These are phyloP conservation scores for Bubo blakistoni DNA, from an alignment of 2,113 vertebrate genomes.

Conservation along the genomic window DNA sequence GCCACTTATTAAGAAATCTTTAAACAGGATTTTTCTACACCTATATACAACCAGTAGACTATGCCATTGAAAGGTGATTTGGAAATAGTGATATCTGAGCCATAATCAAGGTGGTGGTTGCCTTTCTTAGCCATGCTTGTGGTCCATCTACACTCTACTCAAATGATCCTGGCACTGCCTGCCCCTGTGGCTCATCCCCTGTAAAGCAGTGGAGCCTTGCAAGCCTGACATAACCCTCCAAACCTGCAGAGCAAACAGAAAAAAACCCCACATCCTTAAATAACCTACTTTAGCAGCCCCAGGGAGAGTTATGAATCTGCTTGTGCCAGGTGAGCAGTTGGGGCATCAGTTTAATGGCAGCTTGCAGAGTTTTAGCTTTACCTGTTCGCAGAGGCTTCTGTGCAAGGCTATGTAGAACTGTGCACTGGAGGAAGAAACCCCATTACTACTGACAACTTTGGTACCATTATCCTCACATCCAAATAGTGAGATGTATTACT, in stretches of 20 bases:
- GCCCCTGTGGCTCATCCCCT: background rate
- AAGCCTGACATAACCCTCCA: background rate
- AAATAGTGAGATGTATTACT: background rate
- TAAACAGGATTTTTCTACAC: background rate
- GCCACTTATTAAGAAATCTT: background rate
- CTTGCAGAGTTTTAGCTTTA: background rate
- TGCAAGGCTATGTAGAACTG: fast-evolving
- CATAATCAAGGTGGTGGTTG: background rate
- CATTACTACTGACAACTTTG: fast-evolving
- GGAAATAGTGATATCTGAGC: background rate
- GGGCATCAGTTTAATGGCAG: background rate
- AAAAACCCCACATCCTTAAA: background rate
- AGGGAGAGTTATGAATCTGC: background rate
- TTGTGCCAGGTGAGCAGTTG: background rate
- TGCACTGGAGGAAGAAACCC: background rate
- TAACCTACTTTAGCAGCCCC: background rate
- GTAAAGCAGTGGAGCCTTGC: background rate
- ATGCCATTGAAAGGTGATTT: background rate
- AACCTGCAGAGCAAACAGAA: background rate
- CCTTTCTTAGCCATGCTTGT: background rate
- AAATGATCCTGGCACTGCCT: background rate
- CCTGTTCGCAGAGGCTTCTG: background rate
- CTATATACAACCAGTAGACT: fast-evolving
- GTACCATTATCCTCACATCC: background rate
- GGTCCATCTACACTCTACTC: background rate